Evolutionary conservation across 2,113 vertebrate species (phyloP), one percentile per base, ranked within the genome.

Genomic region (Oriolus oriolus): DNA sequence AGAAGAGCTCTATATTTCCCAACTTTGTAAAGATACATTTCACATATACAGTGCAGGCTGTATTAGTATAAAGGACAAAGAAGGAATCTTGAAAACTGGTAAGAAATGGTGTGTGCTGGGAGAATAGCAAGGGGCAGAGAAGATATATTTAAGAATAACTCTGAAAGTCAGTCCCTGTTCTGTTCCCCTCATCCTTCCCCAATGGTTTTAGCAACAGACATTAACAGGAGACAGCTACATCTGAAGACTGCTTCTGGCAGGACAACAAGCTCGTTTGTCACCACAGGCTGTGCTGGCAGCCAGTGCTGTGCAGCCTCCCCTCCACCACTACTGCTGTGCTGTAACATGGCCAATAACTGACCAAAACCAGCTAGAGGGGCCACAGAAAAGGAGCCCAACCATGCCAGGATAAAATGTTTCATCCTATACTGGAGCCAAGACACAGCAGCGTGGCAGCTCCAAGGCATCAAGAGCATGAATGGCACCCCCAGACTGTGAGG

Each of bases 191-290:
- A 42, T 90, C 23, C 4, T 54, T 78, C 19, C 21, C 30, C 61
- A 66, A 16, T 11, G n/a, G 47, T 71, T 89, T 92, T 37, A 94
- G 26, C 44, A 90, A 84, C 30, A 75, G 30, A 71, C 37, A 64
- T 70, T 26, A 81, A 49, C 7, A 74, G 44, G 20, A 74, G 44
- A 90, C 27, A 81, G 56, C 52, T 84, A 92, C 41, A 75, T 84
- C 41, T 87, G 56, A 88, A 60, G 26, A 56, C 57, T 49, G 21
- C 18, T 68, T 86, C 69, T 94, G 88, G 90, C 88, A 92, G 86
- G 85, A 92, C 83, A 95, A 90, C 5, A 12, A 92, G 23, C 56
- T 71, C 4, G 0, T 78, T 77, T 90, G 69, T 86, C 69, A 87
- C 59, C 0, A 2, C 16, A 24, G 61, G 44, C 69, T 73, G 57